phyloP scores from a whole-genome alignment of 2,113 vertebrate species.

The Hassar affinis region DNA sequence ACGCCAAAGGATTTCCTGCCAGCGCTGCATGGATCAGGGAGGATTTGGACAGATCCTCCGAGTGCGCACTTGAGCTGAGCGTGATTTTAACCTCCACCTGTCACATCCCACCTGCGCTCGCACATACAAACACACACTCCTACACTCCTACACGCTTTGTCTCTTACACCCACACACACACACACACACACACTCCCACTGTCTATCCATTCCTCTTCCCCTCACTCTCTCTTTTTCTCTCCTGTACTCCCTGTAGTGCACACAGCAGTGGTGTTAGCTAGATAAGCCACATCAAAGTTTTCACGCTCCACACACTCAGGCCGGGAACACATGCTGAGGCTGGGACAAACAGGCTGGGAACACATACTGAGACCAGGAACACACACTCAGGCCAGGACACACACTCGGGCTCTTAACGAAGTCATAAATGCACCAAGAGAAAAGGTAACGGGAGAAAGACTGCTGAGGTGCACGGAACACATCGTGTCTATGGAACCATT shows the following conservation, averaged over 20 bases:
- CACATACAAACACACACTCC: constrained; percentile 35
- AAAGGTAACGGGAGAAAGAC: neutral
- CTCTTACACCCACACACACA: neutral
- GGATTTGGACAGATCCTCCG: constrained; percentile 42
- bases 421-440: neutral
- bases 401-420: neutral
- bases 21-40: constrained; percentile 40
- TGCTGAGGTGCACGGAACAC: neutral
- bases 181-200: neutral
- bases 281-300: constrained; percentile 27
- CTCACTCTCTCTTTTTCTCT: neutral
- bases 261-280: constrained; percentile 24
- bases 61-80: constrained; percentile 46
- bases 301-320: neutral
- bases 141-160: neutral
- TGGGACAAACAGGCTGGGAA: neutral
- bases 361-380: constrained; percentile 1
- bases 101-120: constrained; percentile 46
- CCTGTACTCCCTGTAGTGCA: neutral
- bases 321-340: constrained; percentile 17
- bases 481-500: neutral
- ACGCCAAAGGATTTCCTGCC: constrained; percentile 38
- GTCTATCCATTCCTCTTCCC: neutral
- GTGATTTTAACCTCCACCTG: constrained; percentile 60
- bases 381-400: neutral